Evolutionary conservation across 2,888 invertebrate genomes (phyloP).

Genomic region (Nymphalis c-album): DNA sequence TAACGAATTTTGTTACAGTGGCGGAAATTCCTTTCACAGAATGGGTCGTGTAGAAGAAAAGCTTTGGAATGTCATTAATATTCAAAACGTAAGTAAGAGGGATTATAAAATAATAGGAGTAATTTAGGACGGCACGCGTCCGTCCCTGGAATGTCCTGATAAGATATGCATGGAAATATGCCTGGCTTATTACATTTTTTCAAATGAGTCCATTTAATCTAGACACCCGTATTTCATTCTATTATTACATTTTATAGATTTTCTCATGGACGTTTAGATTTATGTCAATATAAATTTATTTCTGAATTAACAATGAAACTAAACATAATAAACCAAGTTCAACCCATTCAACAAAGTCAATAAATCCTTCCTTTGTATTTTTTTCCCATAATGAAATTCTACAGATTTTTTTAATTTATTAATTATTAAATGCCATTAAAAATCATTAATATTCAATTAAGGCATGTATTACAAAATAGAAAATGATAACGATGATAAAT

Average conservation of each 20-base stretch:
- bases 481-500: no score
- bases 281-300: background rate
- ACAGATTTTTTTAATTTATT: no score
- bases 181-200: conserved; percentile 77
- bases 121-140: conserved; percentile 75
- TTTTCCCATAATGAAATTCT: no score
- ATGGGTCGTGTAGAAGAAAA: conserved; percentile 67
- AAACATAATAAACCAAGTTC: no score
- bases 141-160: conserved; percentile 67
- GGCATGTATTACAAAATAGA: no score
- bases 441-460: no score
- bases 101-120: conserved; percentile 82
- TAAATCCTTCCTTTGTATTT: no score
- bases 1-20: conserved; percentile 58
- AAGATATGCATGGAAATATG: conserved; percentile 79
- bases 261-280: background rate
- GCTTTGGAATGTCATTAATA: conserved; percentile 79
- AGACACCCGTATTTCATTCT: conserved; percentile 27
- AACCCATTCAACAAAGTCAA: no score
- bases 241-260: conserved; percentile 12
- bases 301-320: no score
- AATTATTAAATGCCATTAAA: no score
- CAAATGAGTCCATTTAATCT: conserved; percentile 46
- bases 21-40: conserved; percentile 66
- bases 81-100: conserved; percentile 80